Conservation (phyloP, 2,113 vertebrate genomes). For the Lichenostomus cassidix region DNA sequence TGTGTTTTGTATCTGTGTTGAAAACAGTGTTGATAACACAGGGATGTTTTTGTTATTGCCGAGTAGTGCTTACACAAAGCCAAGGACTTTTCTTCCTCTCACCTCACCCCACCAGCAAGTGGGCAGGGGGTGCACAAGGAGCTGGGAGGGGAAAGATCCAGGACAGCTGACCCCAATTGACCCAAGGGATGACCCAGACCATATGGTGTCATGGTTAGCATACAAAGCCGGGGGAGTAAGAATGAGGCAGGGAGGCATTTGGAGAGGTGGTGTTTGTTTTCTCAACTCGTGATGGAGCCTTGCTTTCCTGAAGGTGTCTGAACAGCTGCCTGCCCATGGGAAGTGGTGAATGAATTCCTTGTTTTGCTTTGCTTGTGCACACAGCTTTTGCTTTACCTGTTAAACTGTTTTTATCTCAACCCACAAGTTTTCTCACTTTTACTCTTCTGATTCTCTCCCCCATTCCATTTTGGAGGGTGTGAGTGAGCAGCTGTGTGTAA, state of each 20-base stretch:
- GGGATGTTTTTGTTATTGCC: not conserved
- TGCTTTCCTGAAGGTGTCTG: not conserved
- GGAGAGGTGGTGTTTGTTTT: not conserved
- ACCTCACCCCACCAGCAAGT: not conserved
- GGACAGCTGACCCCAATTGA: not conserved
- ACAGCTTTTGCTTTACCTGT: not conserved
- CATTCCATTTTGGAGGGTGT: not conserved
- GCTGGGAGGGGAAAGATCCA: not conserved
- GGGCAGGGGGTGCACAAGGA: not conserved
- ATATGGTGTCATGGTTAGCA: not conserved
- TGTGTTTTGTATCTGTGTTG: not conserved
- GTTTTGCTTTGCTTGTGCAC: not conserved
- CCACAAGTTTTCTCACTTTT: not conserved
- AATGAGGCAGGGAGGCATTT: not conserved
- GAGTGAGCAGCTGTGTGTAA: not conserved
- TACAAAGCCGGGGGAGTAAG: not conserved
- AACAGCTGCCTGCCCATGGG: not conserved
- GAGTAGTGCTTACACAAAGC: not conserved
- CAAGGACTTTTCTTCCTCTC: not conserved
- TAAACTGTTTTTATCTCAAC: not conserved
- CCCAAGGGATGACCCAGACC: not conserved
- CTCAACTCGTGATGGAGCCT: not conserved
- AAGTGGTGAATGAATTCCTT: not conserved
- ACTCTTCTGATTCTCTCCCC: not conserved
- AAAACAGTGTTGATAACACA: not conserved